Evolutionary conservation across 2,113 vertebrate genomes (phyloP).

Genomic region (Pygoscelis antarcticus): DNA sequence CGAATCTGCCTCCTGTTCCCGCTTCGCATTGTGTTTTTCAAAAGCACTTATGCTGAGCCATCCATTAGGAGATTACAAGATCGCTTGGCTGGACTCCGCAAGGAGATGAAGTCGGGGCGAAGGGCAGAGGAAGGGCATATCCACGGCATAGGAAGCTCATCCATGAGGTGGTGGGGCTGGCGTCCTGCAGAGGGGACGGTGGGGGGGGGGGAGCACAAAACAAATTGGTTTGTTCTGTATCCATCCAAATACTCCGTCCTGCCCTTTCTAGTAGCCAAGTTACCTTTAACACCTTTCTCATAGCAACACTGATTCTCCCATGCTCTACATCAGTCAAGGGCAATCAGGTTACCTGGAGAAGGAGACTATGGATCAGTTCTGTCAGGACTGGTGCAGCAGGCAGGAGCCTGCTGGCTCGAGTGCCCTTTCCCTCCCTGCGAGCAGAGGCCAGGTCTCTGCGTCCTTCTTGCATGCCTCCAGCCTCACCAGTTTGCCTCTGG

Average conservation of each 20-base stretch:
- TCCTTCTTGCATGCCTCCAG: not conserved
- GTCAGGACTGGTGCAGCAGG: not conserved
- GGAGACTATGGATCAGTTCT: not conserved
- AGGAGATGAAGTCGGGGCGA: not conserved
- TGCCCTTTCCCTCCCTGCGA: too few species aligned
- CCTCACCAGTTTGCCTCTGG: not conserved
- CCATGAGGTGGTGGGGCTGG: fast-evolving
- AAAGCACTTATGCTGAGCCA: not conserved
- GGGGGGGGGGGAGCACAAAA: not conserved
- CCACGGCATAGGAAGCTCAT: not conserved
- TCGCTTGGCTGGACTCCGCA: not conserved
- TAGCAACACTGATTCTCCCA: fast-evolving
- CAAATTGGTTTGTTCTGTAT: not conserved
- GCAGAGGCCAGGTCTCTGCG: not conserved
- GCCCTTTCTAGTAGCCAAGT: not conserved
- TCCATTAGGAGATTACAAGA: not conserved
- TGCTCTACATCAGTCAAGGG: not conserved
- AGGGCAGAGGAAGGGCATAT: not conserved
- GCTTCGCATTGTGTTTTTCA: fast-evolving
- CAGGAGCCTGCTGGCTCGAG: not conserved
- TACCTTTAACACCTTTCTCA: not conserved
- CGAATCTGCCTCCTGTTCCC: not conserved
- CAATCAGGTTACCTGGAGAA: not conserved
- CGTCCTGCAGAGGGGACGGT: not conserved
- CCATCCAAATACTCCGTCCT: not conserved